A percentile compares a stretch with the other conserved stretches of the same genome.
Conservation (phyloP, 2,113 vertebrate species). For the Callipepla californica region DNA sequence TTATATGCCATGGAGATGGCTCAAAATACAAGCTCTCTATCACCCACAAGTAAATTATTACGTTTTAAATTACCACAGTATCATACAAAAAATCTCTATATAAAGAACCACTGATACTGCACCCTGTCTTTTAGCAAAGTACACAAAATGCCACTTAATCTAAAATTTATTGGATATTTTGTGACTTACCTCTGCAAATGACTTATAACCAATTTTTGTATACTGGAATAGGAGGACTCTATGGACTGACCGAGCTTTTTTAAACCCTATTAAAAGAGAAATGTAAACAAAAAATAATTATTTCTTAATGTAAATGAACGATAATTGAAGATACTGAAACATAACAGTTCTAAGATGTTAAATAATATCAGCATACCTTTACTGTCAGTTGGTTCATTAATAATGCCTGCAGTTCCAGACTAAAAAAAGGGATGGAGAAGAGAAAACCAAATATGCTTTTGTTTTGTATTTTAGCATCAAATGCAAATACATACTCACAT, state of each 20-base stretch:
- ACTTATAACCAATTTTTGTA: slow-evolving; percentile 97
- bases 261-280: slow-evolving; percentile 84
- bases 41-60: neutral
- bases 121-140: neutral
- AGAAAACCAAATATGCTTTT: neutral
- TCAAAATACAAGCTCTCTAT: neutral
- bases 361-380: slow-evolving; percentile 82
- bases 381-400: slow-evolving; percentile 98
- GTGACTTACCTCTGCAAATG: slow-evolving; percentile 92
- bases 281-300: neutral
- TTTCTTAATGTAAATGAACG: neutral
- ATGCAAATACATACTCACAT: slow-evolving; percentile 10
- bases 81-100: rapidly evolving
- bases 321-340: neutral
- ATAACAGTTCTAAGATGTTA: neutral
- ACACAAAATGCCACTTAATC: neutral
- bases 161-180: neutral
- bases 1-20: rapidly evolving
- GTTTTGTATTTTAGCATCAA: slow-evolving; percentile 10
- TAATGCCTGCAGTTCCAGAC: slow-evolving; percentile 93
- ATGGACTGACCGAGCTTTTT: slow-evolving; percentile 98
- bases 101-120: neutral
- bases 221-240: slow-evolving; percentile 97
- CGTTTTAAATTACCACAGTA: neutral
- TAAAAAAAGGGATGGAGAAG: slow-evolving; percentile 51